A percentile compares a stretch with the other conserved stretches of the same genome.
phyloP scores from a whole-genome alignment of 2,888 invertebrate species.

The Microdon myrmicae region DNA sequence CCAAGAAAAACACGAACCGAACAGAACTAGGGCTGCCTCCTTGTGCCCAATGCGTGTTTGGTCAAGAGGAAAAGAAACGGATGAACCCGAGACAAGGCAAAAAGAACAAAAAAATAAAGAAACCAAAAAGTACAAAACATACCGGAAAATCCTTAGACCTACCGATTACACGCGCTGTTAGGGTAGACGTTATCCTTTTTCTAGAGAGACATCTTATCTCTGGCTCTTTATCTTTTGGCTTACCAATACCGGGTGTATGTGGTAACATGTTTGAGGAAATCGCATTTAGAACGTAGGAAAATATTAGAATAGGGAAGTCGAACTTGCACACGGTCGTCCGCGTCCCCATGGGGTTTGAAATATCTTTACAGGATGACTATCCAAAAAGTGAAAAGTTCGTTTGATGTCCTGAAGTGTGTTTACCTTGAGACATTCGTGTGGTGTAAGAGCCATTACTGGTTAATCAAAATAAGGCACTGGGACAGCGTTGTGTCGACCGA shows the following conservation, averaged over 20 bases:
- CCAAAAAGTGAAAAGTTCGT: too few species aligned
- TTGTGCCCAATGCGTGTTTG: conserved; percentile 19
- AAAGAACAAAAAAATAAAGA: conserved; percentile 18
- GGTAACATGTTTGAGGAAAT: conserved; percentile 18
- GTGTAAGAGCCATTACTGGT: too few species aligned
- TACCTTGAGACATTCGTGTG: too few species aligned
- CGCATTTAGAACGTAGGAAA: conserved; percentile 21
- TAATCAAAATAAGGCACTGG: too few species aligned
- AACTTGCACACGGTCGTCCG: too few species aligned
- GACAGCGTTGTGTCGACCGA: too few species aligned
- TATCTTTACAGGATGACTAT: too few species aligned
- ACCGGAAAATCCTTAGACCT: conserved; percentile 2
- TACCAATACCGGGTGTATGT: background rate
- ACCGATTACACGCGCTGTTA: conserved; percentile 36
- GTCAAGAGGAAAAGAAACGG: too few species aligned
- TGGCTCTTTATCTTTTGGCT: conserved; percentile 1
- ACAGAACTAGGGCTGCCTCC: conserved; percentile 18
- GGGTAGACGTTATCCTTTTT: conserved; percentile 18
- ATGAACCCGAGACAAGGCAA: conserved; percentile 13
- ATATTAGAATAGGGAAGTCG: conserved; percentile 18
- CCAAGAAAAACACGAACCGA: background rate
- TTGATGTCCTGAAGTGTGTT: too few species aligned
- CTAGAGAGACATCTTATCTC: too few species aligned
- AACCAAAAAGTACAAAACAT: conserved; percentile 6
- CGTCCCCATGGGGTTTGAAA: too few species aligned